Percentiles rank a stretch among this genome's conserved stretches.
Evolutionary conservation across 2,888 invertebrate species (phyloP).

Genomic region (Erebia epiphron): DNA sequence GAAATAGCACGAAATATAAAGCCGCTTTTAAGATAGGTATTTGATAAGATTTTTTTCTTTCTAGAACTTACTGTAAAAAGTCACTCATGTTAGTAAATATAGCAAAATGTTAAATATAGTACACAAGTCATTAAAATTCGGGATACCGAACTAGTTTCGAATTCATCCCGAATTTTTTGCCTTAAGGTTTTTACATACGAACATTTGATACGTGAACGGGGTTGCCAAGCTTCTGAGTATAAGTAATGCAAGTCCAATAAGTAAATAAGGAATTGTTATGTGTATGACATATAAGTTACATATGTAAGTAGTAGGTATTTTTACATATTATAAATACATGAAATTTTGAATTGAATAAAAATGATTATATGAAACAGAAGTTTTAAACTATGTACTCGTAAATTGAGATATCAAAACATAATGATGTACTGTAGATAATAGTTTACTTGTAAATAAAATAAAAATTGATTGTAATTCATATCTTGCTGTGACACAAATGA

Average conservation of each 20-base stretch:
- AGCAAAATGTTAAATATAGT: background rate
- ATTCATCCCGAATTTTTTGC: slow-evolving; percentile 6
- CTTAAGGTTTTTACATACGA: slow-evolving; percentile 5
- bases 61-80: no score
- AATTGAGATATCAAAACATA: no score
- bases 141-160: slow-evolving; percentile 1
- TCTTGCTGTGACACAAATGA: background rate
- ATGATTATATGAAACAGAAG: background rate
- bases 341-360: no score
- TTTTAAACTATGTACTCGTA: no score
- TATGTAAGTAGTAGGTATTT: background rate
- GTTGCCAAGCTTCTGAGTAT: background rate
- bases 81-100: no score
- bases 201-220: background rate
- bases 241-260: background rate
- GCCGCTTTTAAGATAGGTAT: no score
- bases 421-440: no score
- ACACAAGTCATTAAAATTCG: background rate
- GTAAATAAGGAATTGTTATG: background rate
- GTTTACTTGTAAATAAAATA: background rate
- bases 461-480: background rate
- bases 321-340: background rate
- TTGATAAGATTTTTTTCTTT: no score
- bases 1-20: no score
- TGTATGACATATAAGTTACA: background rate